Base-by-base conservation (phyloP, 2,888 invertebrate species). In the Athetis lepigone region DNA sequence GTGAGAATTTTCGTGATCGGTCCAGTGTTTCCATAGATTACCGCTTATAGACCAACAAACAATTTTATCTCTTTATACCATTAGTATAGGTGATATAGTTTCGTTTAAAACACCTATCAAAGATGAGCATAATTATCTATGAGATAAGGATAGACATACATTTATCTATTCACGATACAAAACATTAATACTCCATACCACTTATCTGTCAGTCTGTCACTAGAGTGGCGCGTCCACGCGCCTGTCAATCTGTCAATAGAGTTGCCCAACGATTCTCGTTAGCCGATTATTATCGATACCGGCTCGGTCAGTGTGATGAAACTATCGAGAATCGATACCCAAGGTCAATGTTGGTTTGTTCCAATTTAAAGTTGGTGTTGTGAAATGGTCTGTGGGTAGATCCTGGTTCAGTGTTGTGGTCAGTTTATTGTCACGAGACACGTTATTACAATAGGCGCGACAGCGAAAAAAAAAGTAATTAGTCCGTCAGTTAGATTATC, bases 311-410 rank as follows among this genome's bases (percentile, higher is more conserved):
- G 78, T 76, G 70, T 84, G 85, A 80, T 77, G 85, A 83, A 86
- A 87, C 74, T 70, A 40, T 57, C 25, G 37, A 49, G 36, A 27
- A 45, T 76, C 74, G 58, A 70, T 79, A 59, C 4, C 29, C 81
- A 90, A 88, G 89, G 89, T 89, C 89, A 88, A 85, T 85, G 86
- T 78, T 78, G 79, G 66, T 72, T 78, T 77, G 75, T 73, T 75
- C 67, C 57, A 64, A 67, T 71, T 49, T 58, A 21, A 49, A 65
- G 59, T 67, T 68, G 51, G 36, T 47, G 52, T 81, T 80, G 70
- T 58, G 75, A 71, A 75, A 71, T 72, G 27, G 16, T 39, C 43
- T 23, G 46, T 65, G 25, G 36, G 47, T 45, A 46, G 72, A 72
- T 72, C 72, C 72, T 69, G 59, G 54, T 50, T 7, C 8, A 8